Base-by-base conservation (phyloP, 2,888 invertebrate species). In the Epinotia ramella region DNA sequence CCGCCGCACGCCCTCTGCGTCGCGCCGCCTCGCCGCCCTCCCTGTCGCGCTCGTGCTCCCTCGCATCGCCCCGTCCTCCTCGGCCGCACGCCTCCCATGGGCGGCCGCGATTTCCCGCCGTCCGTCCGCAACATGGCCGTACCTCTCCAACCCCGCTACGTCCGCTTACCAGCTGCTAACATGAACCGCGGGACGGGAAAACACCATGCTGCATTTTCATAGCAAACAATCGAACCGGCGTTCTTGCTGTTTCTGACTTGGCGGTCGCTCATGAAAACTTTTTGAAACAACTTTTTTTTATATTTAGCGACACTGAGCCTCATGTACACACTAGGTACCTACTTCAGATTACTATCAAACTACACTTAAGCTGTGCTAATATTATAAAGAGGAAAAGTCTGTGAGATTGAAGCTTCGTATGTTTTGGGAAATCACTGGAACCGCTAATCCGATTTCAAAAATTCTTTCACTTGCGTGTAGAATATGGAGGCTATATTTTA, bases 21-120 rank as follows among this genome's bases (percentile, higher is more conserved):
- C 94, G 94, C 95, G 95, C 95, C 95, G 95, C 95, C 95, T 95
- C 95, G 89, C 89, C 79, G 80, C 82, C 83, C 82, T 92, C 92
- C 89, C 91, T 78, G 87, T 93, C 84, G 78, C 91, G 77, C 78
- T 82, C 78, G 73, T 78, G 75, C 66, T 57, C 76, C n/a, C 53
- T n/a, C 78, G 77, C 83, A 81, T 90, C 81, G 79, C 82, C 78
- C 86, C 84, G 82, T 93, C 91, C 90, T 86, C 73, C 84, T 77
- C 88, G 81, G 91, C 87, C 91, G 90, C 88, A 89, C 93, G 92
- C 94, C 94, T 93, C 92, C 93, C 92, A 92, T 94, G 93, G 94
- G 93, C 93, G 94, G 93, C 94, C 88, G 93, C 92, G 92, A 87
- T 93, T 93, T 93, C 91, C 92, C 92, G 91, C 92, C 89, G 91